phyloP scores from a whole-genome alignment of 2,113 vertebrate genomes.

The Motacilla alba region DNA sequence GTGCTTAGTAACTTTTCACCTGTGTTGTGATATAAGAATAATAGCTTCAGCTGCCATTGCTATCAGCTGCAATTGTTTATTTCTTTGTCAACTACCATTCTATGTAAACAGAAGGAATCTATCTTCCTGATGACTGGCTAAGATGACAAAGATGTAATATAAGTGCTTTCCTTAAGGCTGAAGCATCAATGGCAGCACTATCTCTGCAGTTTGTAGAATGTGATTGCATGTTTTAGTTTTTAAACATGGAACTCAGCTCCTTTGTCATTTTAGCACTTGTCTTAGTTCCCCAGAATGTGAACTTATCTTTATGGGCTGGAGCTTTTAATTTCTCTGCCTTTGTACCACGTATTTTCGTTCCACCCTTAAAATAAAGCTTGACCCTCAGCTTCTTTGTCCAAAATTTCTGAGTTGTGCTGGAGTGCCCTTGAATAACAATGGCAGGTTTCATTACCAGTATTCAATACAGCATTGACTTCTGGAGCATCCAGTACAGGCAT shows the following conservation, averaged over 20 bases:
- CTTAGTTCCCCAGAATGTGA: background rate
- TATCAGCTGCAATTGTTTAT: background rate
- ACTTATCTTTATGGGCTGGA: background rate
- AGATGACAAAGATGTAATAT: background rate
- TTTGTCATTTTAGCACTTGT: background rate
- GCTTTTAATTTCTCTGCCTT: background rate
- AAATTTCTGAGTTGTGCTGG: background rate
- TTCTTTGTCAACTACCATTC: background rate
- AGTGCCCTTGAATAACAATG: background rate
- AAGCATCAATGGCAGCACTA: background rate
- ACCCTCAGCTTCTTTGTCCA: background rate
- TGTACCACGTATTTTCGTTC: background rate
- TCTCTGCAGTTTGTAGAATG: background rate
- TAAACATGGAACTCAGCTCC: background rate
- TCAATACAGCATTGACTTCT: background rate
- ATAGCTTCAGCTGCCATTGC: background rate
- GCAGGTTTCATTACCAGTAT: background rate
- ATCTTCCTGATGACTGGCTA: background rate
- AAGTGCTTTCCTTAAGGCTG: background rate
- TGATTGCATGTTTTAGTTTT: background rate
- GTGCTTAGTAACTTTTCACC: constrained; percentile 4
- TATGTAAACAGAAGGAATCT: background rate
- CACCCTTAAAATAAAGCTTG: background rate
- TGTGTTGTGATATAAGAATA: background rate
- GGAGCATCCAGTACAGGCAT: background rate